A percentile compares a stretch with the other conserved stretches of the same genome.
phyloP scores from a whole-genome alignment of 1,140 invertebrate genomes.

The Macrotrachela quadricornifera region DNA sequence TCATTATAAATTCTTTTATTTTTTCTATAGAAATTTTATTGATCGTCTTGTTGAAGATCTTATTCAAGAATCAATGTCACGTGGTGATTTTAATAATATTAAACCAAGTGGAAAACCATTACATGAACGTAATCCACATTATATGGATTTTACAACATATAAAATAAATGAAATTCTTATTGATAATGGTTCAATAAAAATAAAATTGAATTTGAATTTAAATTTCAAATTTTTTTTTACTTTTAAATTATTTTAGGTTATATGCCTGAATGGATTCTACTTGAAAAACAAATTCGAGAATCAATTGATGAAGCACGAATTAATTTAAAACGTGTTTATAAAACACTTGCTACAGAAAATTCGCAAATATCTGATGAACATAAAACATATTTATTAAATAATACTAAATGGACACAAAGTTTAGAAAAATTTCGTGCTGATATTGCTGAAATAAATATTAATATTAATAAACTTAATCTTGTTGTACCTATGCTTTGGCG shows the following conservation, averaged over 20 bases:
- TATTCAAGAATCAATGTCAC: constrained; percentile 65
- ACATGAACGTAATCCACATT: constrained; percentile 44
- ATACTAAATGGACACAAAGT: constrained; percentile 36
- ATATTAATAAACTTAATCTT: constrained; percentile 58
- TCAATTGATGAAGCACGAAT: constrained; percentile 2
- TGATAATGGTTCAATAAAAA: constrained; percentile 49
- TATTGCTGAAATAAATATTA: constrained; percentile 39
- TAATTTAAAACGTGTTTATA: not conserved
- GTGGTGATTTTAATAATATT: constrained; percentile 63
- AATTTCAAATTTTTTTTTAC: too few relatives aligned
- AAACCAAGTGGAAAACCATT: constrained; percentile 57
- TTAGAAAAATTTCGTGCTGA: constrained; percentile 32
- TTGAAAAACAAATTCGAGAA: constrained; percentile 42
- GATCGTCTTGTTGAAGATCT: constrained; percentile 67
- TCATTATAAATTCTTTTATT: too few relatives aligned
- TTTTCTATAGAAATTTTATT: constrained; percentile 43
- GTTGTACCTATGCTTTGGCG: constrained; percentile 56
- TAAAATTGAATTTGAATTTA: too few relatives aligned
- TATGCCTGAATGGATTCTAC: constrained; percentile 60
- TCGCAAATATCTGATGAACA: not conserved
- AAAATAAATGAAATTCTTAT: constrained; percentile 69
- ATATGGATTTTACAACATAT: constrained; percentile 63
- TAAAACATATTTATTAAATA: not conserved
- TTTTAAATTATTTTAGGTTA: constrained; percentile 32
- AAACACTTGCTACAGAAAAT: not conserved